These are phyloP conservation scores for Tychaedon coryphoeus DNA, from an alignment of 2,113 vertebrate genomes.

Conservation along the genomic window DNA sequence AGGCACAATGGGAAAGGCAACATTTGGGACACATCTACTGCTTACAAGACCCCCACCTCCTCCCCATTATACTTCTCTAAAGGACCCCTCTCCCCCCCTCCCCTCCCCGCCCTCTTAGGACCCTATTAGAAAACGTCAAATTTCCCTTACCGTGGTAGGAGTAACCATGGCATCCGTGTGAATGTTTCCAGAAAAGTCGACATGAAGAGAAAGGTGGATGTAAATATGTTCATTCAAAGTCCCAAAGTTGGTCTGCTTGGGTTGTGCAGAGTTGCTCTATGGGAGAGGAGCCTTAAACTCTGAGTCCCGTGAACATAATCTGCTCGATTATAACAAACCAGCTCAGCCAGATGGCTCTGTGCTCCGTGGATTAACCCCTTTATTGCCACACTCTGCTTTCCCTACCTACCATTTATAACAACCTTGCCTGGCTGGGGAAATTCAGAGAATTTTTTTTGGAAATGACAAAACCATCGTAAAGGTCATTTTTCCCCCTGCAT, in stretches of 20 bases:
- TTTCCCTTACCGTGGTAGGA: constrained; percentile 92
- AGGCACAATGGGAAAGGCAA: constrained; percentile 17
- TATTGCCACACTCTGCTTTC: constrained; percentile 37
- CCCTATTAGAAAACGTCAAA: constrained; percentile 49
- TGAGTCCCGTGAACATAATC: constrained; percentile 82
- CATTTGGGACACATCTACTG: background rate
- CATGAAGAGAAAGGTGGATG: constrained; percentile 91
- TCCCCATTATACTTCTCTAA: background rate
- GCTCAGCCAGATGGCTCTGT: constrained; percentile 84
- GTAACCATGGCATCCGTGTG: constrained; percentile 98
- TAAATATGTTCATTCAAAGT: constrained; percentile 85
- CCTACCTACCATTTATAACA: constrained; percentile 23
- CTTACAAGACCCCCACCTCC: background rate
- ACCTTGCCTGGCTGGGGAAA: background rate
- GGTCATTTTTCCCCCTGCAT: background rate
- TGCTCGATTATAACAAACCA: constrained; percentile 84
- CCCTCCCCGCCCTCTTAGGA: background rate
- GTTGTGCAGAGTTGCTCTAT: constrained; percentile 70
- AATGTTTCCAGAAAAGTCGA: constrained; percentile 90
- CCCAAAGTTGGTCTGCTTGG: constrained; percentile 74
- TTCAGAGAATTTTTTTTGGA: background rate
- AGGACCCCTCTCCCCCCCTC: background rate
- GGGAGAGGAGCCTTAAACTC: constrained; percentile 79
- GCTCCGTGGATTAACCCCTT: constrained; percentile 78
- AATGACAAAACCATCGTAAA: background rate